Conservation (phyloP, 2,113 vertebrate genomes). For the Tragelaphus imberbis region DNA sequence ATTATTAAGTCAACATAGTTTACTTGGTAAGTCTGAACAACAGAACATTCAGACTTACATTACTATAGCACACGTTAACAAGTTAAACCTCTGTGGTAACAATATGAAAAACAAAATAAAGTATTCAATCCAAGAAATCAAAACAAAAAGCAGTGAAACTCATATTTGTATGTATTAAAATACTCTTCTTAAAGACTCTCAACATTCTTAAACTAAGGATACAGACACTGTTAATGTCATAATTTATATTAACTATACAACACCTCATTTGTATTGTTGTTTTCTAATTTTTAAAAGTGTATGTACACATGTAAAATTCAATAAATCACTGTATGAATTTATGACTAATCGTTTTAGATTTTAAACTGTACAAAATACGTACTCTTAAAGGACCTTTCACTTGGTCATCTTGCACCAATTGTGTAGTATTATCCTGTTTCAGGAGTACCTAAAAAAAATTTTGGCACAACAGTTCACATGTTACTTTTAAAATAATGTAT, state of each 20-base stretch:
- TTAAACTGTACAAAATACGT: slow-evolving; percentile 70
- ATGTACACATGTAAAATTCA: background rate
- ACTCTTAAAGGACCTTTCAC: slow-evolving; percentile 97
- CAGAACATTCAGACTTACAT: background rate
- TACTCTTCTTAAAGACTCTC: background rate
- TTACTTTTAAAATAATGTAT: slow-evolving; percentile 36
- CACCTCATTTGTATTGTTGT: background rate
- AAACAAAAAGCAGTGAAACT: background rate
- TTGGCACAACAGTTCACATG: background rate
- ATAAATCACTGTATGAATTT: background rate
- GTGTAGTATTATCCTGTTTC: slow-evolving; percentile 94
- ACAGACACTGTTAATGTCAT: background rate
- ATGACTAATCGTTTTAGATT: background rate
- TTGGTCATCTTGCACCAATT: slow-evolving; percentile 98
- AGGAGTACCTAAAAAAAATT: slow-evolving; percentile 88
- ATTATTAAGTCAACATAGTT: slow-evolving; percentile 34
- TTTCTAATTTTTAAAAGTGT: slow-evolving; percentile 1
- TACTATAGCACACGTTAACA: background rate
- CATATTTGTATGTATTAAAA: background rate
- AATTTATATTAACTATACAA: background rate
- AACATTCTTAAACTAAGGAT: background rate
- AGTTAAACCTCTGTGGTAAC: background rate
- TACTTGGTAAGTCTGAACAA: slow-evolving; percentile 4
- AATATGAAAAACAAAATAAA: background rate
- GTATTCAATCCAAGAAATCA: background rate